phyloP scores from a whole-genome alignment of 2,113 vertebrate species.

The Piaya cayana region DNA sequence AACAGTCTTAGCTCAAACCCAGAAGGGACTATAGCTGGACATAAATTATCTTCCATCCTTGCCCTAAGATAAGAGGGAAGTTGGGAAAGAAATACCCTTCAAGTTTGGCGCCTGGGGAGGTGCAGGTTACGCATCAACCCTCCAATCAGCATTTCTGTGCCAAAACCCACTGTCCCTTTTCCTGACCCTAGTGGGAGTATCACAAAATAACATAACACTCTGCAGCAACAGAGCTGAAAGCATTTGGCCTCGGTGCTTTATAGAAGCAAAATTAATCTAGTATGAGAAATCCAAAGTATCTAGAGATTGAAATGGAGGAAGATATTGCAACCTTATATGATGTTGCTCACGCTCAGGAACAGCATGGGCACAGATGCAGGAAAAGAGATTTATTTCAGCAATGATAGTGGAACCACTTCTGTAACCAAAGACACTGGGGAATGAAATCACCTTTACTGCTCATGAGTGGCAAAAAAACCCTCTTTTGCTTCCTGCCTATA shows the following conservation, averaged over 20 bases:
- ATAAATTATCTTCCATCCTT: background rate
- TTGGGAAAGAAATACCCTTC: background rate
- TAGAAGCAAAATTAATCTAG: slow-evolving; percentile 13
- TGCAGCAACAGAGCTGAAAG: background rate
- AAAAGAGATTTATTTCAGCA: slow-evolving; percentile 38
- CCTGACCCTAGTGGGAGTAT: background rate
- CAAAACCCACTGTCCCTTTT: background rate
- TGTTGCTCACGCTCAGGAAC: slow-evolving; percentile 23
- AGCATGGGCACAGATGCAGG: background rate
- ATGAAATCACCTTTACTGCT: slow-evolving; percentile 23
- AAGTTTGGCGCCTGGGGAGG: background rate
- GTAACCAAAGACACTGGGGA: slow-evolving; percentile 5
- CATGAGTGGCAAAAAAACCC: background rate
- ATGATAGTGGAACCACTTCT: slow-evolving; percentile 4
- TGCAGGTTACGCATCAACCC: background rate
- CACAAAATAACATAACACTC: background rate
- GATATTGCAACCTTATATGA: background rate
- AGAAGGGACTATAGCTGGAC: background rate
- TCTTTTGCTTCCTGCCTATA: background rate
- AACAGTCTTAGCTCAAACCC: background rate
- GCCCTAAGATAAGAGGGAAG: background rate
- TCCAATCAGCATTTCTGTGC: background rate
- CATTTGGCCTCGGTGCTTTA: background rate
- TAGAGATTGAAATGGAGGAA: background rate
- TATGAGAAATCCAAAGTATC: background rate